A percentile compares a stretch with the other conserved stretches of the same genome.
phyloP scores from a whole-genome alignment of 2,888 invertebrate genomes.

The Cepaea hortensis region DNA sequence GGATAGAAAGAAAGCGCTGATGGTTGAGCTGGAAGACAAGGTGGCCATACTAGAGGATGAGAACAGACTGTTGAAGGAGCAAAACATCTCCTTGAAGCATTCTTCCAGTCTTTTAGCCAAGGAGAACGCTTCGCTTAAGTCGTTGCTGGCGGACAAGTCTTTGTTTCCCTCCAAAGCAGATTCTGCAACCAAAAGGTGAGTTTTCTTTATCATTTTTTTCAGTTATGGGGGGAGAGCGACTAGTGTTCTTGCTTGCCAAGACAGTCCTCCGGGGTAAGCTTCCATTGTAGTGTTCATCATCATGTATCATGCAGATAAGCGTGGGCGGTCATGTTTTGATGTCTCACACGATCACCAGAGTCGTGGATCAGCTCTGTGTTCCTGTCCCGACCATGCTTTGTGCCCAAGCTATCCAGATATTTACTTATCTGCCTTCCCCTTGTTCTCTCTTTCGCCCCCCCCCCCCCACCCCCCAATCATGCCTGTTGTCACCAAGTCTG shows the following conservation, averaged over 20 bases:
- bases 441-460: too few species aligned
- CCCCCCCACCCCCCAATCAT: too few species aligned
- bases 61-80: slow-evolving; percentile 70
- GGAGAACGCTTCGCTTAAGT: slow-evolving; percentile 41
- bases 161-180: slow-evolving; percentile 60
- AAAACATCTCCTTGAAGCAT: slow-evolving; percentile 60
- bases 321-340: too few species aligned
- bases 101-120: slow-evolving; percentile 23
- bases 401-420: too few species aligned
- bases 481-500: too few species aligned
- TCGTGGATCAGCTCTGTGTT: too few species aligned
- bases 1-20: slow-evolving; percentile 94
- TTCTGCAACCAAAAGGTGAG: slow-evolving; percentile 71
- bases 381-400: too few species aligned
- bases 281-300: too few species aligned
- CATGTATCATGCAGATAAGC: too few species aligned
- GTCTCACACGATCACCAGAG: too few species aligned
- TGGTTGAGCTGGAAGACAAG: slow-evolving; percentile 88
- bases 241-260: neutral
- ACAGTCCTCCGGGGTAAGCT: too few species aligned
- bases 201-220: neutral
- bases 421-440: too few species aligned
- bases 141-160: slow-evolving; percentile 14
- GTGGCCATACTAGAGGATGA: slow-evolving; percentile 76
- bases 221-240: neutral